Evolutionary conservation across 2,888 invertebrate genomes (phyloP), one percentile per base, ranked within the genome.

Genomic region (Drymonia ruficornis): DNA sequence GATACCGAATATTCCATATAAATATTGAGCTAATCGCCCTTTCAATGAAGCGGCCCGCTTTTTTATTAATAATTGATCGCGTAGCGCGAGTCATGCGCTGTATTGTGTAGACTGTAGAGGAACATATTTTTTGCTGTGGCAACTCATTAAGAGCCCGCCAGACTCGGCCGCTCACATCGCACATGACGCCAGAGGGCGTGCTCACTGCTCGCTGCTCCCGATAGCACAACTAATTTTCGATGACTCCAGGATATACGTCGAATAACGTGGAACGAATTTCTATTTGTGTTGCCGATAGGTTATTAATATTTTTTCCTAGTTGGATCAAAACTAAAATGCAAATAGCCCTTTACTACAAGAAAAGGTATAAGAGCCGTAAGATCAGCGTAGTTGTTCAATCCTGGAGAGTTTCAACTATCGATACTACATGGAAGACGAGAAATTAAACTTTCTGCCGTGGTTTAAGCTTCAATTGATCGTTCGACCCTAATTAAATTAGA

Each of bases 11-110:
- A 91, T 92, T 91, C 92, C 92, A 91, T 91, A 91, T 92, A 91
- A 92, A 92, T 92, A 92, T 92, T 92, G 91, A 91, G 91, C 92
- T 92, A 92, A 92, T 91, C 92, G 92, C 91, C 91, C 91, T 92
- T 92, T 92, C 91, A 92, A 91, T 91, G 89, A 87, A 88, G 89
- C 91, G 90, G 91, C 88, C 87, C 87, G 90, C 89, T 92, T 91
- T 74, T 92, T 91, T 92, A 91, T 91, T 91, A 91, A 91, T 91
- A 91, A 92, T 91, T 90, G 91, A 91, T 92, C 85, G 87, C 80
- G 72, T 87, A 89, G 83, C 84, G 83, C 91, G 86, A 91, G 91
- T 91, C 91, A 91, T 91, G 91, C 89, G 88, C 86, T 83, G 85
- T 88, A 90, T 91, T 91, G 90, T 91, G 77, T 83, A 71, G 84